These are phyloP conservation scores for Nyctereutes procyonoides DNA, from an alignment of 2,113 vertebrate genomes.

Conservation along the genomic window DNA sequence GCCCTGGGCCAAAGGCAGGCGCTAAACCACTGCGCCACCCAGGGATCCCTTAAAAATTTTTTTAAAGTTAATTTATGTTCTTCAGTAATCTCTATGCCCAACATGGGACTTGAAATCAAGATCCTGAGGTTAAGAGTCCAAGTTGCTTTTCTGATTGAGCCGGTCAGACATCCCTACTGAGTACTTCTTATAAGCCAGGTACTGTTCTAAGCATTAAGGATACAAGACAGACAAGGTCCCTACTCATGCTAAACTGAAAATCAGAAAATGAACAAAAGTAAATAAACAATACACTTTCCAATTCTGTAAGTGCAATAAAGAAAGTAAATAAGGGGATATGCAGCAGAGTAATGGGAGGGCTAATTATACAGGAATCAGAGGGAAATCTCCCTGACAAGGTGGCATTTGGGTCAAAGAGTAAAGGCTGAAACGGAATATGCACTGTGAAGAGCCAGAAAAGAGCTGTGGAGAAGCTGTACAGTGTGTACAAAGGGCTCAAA, in stretches of 20 bases:
- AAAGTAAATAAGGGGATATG: background rate
- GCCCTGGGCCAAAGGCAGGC: no score
- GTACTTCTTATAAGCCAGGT: background rate
- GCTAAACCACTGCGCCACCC: no score
- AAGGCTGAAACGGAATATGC: background rate
- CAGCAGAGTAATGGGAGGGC: background rate
- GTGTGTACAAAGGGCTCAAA: background rate
- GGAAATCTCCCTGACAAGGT: background rate
- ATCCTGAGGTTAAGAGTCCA: background rate
- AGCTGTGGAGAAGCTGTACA: background rate
- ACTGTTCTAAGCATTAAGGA: background rate
- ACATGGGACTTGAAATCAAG: background rate
- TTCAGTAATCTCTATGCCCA: background rate
- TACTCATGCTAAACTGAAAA: background rate
- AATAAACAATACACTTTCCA: background rate
- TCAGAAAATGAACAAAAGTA: conserved; percentile 9
- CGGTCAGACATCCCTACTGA: background rate
- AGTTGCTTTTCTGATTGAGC: background rate
- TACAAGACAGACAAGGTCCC: background rate
- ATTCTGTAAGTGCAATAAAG: background rate
- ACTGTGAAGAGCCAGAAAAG: background rate
- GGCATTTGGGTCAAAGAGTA: background rate
- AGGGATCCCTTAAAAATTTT: background rate
- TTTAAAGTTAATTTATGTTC: background rate
- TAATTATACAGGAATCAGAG: background rate